phyloP scores from a whole-genome alignment of 1,140 invertebrate genomes.

The Bombus waltoni region DNA sequence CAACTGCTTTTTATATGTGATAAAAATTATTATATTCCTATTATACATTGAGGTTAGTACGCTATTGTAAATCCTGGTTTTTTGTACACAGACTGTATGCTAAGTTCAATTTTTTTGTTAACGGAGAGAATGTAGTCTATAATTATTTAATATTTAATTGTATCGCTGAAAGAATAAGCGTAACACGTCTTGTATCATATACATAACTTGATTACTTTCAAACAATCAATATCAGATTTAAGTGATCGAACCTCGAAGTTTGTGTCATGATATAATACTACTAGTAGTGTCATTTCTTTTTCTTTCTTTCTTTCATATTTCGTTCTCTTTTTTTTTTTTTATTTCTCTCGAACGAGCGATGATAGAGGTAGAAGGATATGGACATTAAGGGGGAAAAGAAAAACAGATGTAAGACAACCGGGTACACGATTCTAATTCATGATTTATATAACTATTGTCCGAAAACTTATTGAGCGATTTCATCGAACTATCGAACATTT shows the following conservation, averaged over 20 bases:
- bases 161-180: constrained; percentile 66
- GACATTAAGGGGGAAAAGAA: neutral
- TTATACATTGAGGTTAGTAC: constrained; percentile 76
- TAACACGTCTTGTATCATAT: constrained; percentile 71
- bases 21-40: constrained; percentile 80
- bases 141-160: constrained; percentile 80
- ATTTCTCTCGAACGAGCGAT: constrained; percentile 43
- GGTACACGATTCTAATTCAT: constrained; percentile 45
- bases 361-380: constrained; percentile 36
- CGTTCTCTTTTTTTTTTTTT: neutral
- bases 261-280: constrained; percentile 62
- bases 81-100: constrained; percentile 78
- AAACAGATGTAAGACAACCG: constrained; percentile 39
- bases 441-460: constrained; percentile 1
- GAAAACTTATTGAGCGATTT: constrained; percentile 39
- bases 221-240: constrained; percentile 34
- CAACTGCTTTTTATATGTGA: constrained; percentile 82
- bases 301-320: constrained; percentile 41
- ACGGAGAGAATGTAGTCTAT: constrained; percentile 72
- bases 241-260: constrained; percentile 46
- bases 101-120: constrained; percentile 73
- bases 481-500: constrained; percentile 15
- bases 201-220: constrained; percentile 44
- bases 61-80: constrained; percentile 80
- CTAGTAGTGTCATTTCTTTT: constrained; percentile 68